A percentile compares a stretch with the other conserved stretches of the same genome.
Conservation (phyloP, 2,797 vertebrate species). For the Cichlasoma orientale region DNA sequence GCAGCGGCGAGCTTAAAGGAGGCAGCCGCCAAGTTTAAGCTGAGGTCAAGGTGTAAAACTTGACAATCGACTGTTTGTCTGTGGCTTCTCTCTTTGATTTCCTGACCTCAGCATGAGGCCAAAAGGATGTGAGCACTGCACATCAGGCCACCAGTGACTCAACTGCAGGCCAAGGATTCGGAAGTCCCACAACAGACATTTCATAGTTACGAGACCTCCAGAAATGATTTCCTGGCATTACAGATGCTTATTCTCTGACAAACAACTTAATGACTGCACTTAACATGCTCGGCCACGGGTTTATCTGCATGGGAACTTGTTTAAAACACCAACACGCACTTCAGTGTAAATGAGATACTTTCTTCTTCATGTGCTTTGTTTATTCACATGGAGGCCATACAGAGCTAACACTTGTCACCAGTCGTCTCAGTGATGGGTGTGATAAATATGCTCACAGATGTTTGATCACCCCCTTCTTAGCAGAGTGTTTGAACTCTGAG, state of each 20-base stretch:
- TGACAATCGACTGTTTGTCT: constrained; percentile 82
- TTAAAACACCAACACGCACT: neutral
- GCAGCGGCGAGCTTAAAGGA: constrained; percentile 71
- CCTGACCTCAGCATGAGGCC: constrained; percentile 67
- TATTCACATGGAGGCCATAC: constrained; percentile 66
- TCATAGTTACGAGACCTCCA: constrained; percentile 44
- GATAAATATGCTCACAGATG: constrained; percentile 69
- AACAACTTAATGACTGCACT: constrained; percentile 52
- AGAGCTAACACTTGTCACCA: constrained; percentile 44
- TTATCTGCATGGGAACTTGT: constrained; percentile 37
- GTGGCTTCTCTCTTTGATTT: constrained; percentile 72
- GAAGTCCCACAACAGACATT: constrained; percentile 48
- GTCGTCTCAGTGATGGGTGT: constrained; percentile 58
- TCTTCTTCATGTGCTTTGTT: constrained; percentile 50
- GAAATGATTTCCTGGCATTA: constrained; percentile 58
- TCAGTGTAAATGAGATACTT: constrained; percentile 17
- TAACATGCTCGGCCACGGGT: constrained; percentile 17
- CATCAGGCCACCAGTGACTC: constrained; percentile 57
- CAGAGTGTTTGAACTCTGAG: constrained; percentile 62
- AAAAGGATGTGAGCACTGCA: constrained; percentile 58
- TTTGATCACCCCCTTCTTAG: constrained; percentile 48
- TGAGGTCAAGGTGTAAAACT: constrained; percentile 79
- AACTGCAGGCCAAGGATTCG: constrained; percentile 52
- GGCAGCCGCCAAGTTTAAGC: constrained; percentile 75
- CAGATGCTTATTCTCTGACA: constrained; percentile 41